These are phyloP conservation scores for Coptodon bakossiorum DNA, from an alignment of 2,113 vertebrate species.

Conservation along the genomic window DNA sequence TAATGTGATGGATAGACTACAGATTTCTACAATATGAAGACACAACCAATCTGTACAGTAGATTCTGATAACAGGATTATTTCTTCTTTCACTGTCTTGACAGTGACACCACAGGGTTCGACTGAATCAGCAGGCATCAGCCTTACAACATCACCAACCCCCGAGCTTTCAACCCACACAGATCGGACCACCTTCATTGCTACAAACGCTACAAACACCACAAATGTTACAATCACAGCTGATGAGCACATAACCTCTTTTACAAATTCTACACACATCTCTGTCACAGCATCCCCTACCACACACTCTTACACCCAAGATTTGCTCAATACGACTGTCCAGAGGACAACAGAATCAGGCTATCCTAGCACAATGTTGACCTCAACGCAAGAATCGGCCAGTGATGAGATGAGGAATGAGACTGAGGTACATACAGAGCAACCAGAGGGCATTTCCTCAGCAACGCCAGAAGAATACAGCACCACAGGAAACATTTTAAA, in stretches of 20 bases:
- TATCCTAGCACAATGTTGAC: neutral
- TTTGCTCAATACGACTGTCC: neutral
- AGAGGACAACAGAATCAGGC: neutral
- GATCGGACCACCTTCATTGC: neutral
- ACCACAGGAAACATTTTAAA: neutral
- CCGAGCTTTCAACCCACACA: neutral
- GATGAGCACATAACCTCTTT: neutral
- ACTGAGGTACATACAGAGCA: neutral
- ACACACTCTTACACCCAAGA: neutral
- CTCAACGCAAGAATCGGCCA: neutral
- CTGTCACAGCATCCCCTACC: neutral
- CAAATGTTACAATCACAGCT: neutral
- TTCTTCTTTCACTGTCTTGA: neutral
- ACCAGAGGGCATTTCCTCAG: neutral
- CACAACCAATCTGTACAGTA: neutral
- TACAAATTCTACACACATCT: neutral
- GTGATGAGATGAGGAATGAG: neutral
- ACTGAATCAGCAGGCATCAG: neutral
- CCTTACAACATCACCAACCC: neutral
- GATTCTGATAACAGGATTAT: neutral
- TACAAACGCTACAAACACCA: neutral
- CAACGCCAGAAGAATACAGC: neutral
- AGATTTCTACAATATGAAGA: neutral
- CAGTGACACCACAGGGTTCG: neutral
- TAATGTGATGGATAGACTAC: neutral